Evolutionary conservation across 2,797 vertebrate species (phyloP), one percentile per base, ranked within the genome.

Genomic region (Acanthis flammea): DNA sequence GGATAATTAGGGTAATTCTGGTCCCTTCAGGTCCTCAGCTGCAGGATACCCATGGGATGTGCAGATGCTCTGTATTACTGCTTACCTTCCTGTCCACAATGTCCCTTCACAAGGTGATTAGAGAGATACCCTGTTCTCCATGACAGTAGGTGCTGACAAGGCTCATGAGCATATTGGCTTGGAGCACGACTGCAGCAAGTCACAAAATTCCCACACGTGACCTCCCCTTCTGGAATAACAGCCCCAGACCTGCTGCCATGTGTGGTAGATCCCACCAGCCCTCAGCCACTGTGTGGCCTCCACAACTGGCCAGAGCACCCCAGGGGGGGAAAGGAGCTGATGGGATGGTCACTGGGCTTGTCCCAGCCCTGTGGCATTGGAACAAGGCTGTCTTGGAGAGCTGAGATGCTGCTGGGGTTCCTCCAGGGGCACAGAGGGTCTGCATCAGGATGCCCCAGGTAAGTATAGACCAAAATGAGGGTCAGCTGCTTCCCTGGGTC

Each of bases 361-460:
- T 85, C 30, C n/a, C 67, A 76, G 28, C 11, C 6, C 0, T 0
- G 1, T 1, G 1, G 9, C 5, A 5, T 33, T 35, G 23, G 31
- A 58, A 41, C 2, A 3, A 86, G 44, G 9, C 25, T 71, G 48
- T 17, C 21, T 33, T 55, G 39, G 61, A 58, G 68, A 70, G 33
- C 54, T 58, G 66, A 89, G 55, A 35, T 51, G 19, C 39, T 79
- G 30, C 47, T 85, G 24, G 9, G 47, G 5, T 82, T 45, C 27
- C 33, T 85, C 18, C 66, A 87, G 31, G 7, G 15, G 39, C 1
- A 2, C 25, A 53, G 62, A 91, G 14, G 28, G 10, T 25, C n/a
- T 89, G 33, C 19, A 24, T 9, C 78, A n/a, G 42, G 54, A 35
- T 50, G n/a, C 5, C 3, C 15, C 57, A 15, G 13, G 17, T 73